phyloP scores from a whole-genome alignment of 2,113 vertebrate genomes.

The Cricetomys ansorgei region DNA sequence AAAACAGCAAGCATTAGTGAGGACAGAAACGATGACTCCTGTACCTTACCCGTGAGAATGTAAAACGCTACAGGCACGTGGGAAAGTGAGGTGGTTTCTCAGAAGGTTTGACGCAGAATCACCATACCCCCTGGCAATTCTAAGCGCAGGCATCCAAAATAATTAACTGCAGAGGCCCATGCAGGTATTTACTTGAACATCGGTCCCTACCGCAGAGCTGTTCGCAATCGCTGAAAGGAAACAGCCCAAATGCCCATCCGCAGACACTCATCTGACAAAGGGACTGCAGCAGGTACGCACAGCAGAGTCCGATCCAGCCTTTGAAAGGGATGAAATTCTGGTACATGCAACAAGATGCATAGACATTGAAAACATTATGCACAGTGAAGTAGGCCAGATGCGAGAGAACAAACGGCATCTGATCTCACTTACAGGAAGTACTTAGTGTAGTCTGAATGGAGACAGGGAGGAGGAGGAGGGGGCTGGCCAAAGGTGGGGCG shows the following conservation, averaged over 20 bases:
- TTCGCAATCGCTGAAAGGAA: background rate
- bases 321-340: slow-evolving; percentile 8
- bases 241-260: background rate
- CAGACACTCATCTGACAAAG: background rate
- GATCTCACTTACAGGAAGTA: background rate
- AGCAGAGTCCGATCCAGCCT: background rate
- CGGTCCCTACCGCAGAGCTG: background rate
- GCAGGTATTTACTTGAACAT: background rate
- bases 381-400: background rate
- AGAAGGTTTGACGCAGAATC: slow-evolving; percentile 16
- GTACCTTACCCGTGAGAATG: background rate
- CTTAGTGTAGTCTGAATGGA: background rate
- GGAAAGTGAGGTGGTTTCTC: background rate
- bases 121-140: background rate
- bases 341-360: background rate
- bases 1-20: background rate
- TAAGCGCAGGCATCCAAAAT: background rate
- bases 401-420: background rate
- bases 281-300: background rate
- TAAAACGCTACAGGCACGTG: background rate
- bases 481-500: background rate
- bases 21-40: background rate
- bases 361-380: background rate
- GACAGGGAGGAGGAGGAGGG: background rate
- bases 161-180: background rate